phyloP scores from a whole-genome alignment of 1,140 invertebrate genomes.

The Teleopsis dalmanni region DNA sequence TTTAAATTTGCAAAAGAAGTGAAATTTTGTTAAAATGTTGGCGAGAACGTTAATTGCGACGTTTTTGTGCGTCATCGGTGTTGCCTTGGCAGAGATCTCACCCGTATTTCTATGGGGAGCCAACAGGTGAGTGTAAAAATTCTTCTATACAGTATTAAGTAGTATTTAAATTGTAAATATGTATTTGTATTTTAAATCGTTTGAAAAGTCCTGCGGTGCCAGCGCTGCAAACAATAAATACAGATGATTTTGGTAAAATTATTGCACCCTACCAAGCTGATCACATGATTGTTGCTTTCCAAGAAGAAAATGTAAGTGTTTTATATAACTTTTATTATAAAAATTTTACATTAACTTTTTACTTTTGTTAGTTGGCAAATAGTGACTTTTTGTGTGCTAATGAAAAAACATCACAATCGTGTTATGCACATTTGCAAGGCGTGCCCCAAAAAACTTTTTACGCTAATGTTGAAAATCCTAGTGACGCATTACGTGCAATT shows the following conservation, averaged over 20 bases:
- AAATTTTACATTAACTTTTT: neutral
- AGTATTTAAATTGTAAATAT: neutral
- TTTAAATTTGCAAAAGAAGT: neutral
- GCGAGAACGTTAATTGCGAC: neutral
- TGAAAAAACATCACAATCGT: conserved; percentile 20
- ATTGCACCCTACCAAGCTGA: conserved; percentile 23
- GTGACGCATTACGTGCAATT: conserved; percentile 26
- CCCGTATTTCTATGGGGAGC: neutral
- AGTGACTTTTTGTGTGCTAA: conserved; percentile 34
- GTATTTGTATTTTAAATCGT: neutral
- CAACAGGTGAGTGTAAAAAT: neutral
- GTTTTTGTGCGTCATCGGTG: neutral
- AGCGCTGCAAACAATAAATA: conserved; percentile 25
- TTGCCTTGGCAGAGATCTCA: neutral
- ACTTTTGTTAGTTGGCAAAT: conserved; percentile 21
- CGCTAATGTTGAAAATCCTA: conserved; percentile 33
- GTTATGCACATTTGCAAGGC: conserved; percentile 29
- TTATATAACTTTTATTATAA: neutral
- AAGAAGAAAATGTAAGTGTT: conserved; percentile 37
- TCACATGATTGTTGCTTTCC: conserved; percentile 38
- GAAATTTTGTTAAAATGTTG: neutral
- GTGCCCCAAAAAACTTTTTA: conserved; percentile 36
- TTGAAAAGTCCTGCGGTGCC: conserved; percentile 22
- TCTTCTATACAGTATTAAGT: neutral
- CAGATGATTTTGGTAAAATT: conserved; percentile 26